Evolutionary conservation across 1,140 invertebrate species (phyloP), one percentile per base, ranked within the genome.

Genomic region (Zophobas morio): DNA sequence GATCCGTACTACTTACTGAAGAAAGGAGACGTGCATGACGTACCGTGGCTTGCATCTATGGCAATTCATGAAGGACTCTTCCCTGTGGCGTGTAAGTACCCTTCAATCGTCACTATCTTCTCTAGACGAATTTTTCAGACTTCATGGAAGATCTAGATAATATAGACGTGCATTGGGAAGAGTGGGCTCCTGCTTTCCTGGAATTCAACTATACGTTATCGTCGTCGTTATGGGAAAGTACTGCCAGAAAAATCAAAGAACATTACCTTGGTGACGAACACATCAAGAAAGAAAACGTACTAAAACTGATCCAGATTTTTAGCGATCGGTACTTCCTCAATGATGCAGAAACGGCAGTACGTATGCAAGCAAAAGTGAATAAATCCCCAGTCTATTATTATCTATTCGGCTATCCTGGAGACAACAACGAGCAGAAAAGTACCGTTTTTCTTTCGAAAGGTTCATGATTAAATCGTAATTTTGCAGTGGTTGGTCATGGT

Each of bases 321-420:
- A 86, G 90, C 0, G 91, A 92, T 80, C 84, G 91, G 40, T 84
- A 88, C 0, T 92, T 91, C 82, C 85, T 87, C 0, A 85, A 84
- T 0, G 87, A 88, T 40, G 87, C 88, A 0, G 88, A 89, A 70
- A 89, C 88, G 78, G 84, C 88, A 71, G 89, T 89, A 0, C 85
- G 86, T 78, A 78, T 89, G 34, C 89, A 91, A 81, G 90, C 90
- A 0, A 81, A 81, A 49, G 81, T 82, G n/a, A 88, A 88, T 47
- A 83, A 87, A 4, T 87, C 88, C 76, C 89, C 90, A 0, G 88
- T 91, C 0, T 90, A 89, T 84, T 86, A 89, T 81, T 91, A 91
- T 79, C 85, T 87, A 4, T 92, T 89, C 78, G 79, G 84, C 1
- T 91, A 89, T 75, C 86, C 35, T 39, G 20, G 2, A n/a, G 32